phyloP scores from a whole-genome alignment of 2,888 invertebrate species.

The Limnephilus lunatus region DNA sequence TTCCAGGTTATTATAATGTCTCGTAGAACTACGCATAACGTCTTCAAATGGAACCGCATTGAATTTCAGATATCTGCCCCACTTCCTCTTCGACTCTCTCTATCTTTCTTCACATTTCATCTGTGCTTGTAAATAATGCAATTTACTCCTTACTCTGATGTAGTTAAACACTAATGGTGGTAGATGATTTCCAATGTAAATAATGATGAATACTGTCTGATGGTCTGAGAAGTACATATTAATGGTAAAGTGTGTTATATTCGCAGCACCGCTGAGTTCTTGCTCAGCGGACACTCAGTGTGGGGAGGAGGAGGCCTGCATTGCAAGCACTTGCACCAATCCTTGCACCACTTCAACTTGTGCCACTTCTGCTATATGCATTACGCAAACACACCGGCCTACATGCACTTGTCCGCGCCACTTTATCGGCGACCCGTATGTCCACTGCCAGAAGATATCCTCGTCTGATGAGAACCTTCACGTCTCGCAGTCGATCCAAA shows the following conservation, averaged over 20 bases:
- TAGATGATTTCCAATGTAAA: slow-evolving; percentile 42
- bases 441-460: slow-evolving; percentile 31
- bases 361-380: slow-evolving; percentile 70
- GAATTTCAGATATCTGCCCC: slow-evolving; percentile 67
- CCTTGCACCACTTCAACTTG: slow-evolving; percentile 83
- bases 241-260: slow-evolving; percentile 63
- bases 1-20: slow-evolving; percentile 75
- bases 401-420: slow-evolving; percentile 48
- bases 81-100: slow-evolving; percentile 69
- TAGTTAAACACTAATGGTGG: slow-evolving; percentile 66
- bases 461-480: slow-evolving; percentile 37
- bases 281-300: slow-evolving; percentile 85
- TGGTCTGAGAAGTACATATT: slow-evolving; percentile 50
- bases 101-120: slow-evolving; percentile 70
- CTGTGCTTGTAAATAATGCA: slow-evolving; percentile 66
- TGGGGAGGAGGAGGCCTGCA: slow-evolving; percentile 90
- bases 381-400: slow-evolving; percentile 70
- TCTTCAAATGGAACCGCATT: slow-evolving; percentile 74
- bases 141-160: slow-evolving; percentile 59
- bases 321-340: slow-evolving; percentile 89
- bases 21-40: slow-evolving; percentile 75
- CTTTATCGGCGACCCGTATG: slow-evolving; percentile 38
- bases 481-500: slow-evolving; percentile 34
- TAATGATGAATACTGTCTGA: slow-evolving; percentile 48
- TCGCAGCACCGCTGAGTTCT: slow-evolving; percentile 61